Conservation (phyloP, 1,140 invertebrate genomes). For the Drosophila serrata region DNA sequence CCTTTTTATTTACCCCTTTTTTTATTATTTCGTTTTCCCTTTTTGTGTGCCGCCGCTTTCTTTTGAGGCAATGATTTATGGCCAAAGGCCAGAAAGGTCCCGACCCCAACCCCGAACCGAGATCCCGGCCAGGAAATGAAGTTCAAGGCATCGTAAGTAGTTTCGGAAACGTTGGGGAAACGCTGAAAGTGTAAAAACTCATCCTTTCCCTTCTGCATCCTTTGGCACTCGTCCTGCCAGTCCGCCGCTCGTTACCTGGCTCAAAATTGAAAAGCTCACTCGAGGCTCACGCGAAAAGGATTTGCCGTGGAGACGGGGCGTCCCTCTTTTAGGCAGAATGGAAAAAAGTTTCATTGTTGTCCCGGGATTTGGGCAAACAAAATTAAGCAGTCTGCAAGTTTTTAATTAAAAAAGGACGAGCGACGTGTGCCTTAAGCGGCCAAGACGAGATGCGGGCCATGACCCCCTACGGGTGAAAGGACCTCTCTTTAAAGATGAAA, state of each 20-base stretch:
- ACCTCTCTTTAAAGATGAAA: constrained; percentile 31
- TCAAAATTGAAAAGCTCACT: constrained; percentile 83
- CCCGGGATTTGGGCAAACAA: constrained; percentile 80
- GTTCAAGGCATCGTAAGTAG: constrained; percentile 80
- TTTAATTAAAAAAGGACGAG: constrained; percentile 81
- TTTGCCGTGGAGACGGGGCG: constrained; percentile 27
- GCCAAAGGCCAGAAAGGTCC: constrained; percentile 68
- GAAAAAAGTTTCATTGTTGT: constrained; percentile 80
- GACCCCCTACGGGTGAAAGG: neutral
- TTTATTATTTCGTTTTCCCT: constrained; percentile 30
- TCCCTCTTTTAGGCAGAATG: constrained; percentile 53
- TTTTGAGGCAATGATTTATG: constrained; percentile 75
- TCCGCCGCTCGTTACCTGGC: constrained; percentile 58
- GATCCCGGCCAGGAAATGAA: constrained; percentile 70
- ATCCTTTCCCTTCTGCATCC: constrained; percentile 10
- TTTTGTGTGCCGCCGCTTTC: constrained; percentile 52
- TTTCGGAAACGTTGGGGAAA: constrained; percentile 67
- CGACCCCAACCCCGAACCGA: constrained; percentile 8
- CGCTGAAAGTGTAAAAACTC: constrained; percentile 69
- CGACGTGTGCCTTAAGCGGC: constrained; percentile 65
- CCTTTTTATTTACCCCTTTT: constrained; percentile 48
- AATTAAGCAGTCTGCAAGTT: constrained; percentile 83
- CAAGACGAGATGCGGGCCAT: constrained; percentile 43
- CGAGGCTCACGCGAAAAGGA: constrained; percentile 53
- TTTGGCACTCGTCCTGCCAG: constrained; percentile 28